Conservation (phyloP, 2,797 vertebrate genomes). For the Sternotherus odoratus region DNA sequence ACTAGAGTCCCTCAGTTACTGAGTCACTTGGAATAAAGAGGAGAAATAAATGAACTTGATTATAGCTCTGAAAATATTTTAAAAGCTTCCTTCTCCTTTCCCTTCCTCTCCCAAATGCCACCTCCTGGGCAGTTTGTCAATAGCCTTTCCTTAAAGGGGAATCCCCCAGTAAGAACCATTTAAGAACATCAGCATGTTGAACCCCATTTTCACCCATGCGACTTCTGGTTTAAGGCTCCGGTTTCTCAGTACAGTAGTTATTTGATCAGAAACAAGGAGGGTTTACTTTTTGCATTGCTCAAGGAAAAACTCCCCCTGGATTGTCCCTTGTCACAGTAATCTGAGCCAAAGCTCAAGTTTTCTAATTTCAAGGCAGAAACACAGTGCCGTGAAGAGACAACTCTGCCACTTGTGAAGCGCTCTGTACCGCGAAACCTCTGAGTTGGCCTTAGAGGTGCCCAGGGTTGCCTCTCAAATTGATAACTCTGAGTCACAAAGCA, state of each 20-base stretch:
- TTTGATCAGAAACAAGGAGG: constrained; percentile 41
- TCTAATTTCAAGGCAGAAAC: constrained; percentile 53
- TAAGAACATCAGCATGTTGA: not conserved
- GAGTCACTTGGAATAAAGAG: not conserved
- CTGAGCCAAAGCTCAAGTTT: constrained; percentile 61
- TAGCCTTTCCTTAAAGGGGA: not conserved
- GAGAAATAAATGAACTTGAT: not conserved
- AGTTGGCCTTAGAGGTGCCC: constrained; percentile 21
- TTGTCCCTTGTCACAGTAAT: constrained; percentile 55
- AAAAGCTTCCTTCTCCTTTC: not conserved
- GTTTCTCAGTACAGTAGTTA: not conserved
- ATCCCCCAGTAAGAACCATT: no score
- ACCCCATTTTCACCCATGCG: not conserved
- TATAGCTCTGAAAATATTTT: not conserved
- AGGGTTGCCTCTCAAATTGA: constrained; percentile 34
- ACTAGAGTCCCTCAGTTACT: not conserved
- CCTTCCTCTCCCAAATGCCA: not conserved
- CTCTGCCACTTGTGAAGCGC: not conserved
- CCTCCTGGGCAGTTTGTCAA: not conserved
- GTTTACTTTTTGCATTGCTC: constrained; percentile 51
- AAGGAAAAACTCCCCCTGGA: constrained; percentile 47
- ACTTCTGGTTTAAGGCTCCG: not conserved
- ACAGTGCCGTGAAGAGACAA: not conserved
- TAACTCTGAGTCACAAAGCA: constrained; percentile 18
- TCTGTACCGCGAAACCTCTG: not conserved